Evolutionary conservation across 1,140 invertebrate genomes (phyloP).

Genomic region (Zaprionus nigranus): DNA sequence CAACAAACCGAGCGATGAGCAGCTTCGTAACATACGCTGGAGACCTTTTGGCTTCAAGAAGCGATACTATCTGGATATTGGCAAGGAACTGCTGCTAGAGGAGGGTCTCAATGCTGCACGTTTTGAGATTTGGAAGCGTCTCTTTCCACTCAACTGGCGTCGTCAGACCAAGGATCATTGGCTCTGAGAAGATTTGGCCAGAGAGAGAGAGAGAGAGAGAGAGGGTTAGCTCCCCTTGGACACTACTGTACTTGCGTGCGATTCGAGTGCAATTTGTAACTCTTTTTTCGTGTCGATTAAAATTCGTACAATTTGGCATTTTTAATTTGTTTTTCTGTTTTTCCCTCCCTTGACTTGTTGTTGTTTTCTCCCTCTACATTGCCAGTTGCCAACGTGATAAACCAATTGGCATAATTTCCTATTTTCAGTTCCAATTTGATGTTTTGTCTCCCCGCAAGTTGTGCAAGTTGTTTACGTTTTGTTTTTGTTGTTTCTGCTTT

Average conservation of each 20-base stretch:
- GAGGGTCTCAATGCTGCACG: conserved; percentile 85
- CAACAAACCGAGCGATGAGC: conserved; percentile 72
- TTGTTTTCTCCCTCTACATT: not conserved
- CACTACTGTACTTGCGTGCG: conserved; percentile 54
- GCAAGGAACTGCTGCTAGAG: conserved; percentile 83
- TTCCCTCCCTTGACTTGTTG: conserved; percentile 16
- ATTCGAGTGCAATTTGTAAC: not conserved
- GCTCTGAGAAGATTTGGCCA: conserved; percentile 23
- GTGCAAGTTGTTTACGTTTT: conserved; percentile 39
- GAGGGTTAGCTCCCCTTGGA: conserved; percentile 1
- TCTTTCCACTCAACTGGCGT: conserved; percentile 85
- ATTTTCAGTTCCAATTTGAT: conserved; percentile 66
- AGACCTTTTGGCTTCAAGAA: conserved; percentile 85
- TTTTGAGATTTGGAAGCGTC: conserved; percentile 86
- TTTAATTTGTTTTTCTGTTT: conserved; percentile 29
- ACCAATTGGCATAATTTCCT: conserved; percentile 75
- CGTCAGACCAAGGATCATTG: conserved; percentile 68
- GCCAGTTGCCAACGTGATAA: conserved; percentile 70
- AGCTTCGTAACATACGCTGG: conserved; percentile 85
- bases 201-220: too few species aligned
- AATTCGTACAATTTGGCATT: conserved; percentile 63
- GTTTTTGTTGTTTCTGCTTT: conserved; percentile 31
- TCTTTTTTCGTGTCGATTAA: conserved; percentile 28
- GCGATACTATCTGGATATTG: conserved; percentile 86
- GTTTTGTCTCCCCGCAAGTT: conserved; percentile 45